phyloP scores from a whole-genome alignment of 1,140 invertebrate genomes.

The Dryas iulia region DNA sequence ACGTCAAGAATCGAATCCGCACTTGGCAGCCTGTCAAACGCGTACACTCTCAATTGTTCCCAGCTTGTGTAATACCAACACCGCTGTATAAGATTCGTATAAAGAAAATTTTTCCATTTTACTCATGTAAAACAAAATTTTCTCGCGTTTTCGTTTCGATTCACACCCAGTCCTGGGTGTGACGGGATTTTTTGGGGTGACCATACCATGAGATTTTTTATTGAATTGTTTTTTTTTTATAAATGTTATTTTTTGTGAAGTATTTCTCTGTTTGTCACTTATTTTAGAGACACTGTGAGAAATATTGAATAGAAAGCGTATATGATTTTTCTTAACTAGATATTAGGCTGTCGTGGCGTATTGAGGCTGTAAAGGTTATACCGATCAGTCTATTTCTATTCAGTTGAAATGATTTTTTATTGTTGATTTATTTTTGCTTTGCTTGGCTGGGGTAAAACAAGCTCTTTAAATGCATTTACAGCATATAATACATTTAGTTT shows the following conservation, averaged over 20 bases:
- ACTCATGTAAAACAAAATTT: conserved; percentile 75
- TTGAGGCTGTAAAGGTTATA: too few relatives aligned
- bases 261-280: neutral
- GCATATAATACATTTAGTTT: too few relatives aligned
- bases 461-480: too few relatives aligned
- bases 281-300: too few relatives aligned
- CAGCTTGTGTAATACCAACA: too few relatives aligned
- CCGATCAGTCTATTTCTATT: too few relatives aligned
- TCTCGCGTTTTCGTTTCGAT: conserved; percentile 62
- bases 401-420: too few relatives aligned
- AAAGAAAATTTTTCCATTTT: conserved; percentile 66
- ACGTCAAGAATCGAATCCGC: neutral
- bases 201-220: conserved; percentile 27
- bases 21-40: neutral
- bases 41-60: conserved; percentile 40
- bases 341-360: too few relatives aligned
- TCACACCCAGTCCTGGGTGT: conserved; percentile 53
- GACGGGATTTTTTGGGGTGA: conserved; percentile 64
- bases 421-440: too few relatives aligned
- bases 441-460: too few relatives aligned
- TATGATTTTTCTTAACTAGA: too few relatives aligned
- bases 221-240: neutral
- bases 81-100: conserved; percentile 38
- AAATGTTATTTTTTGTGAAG: conserved; percentile 11
- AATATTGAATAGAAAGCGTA: too few relatives aligned